Evolutionary conservation across 2,888 invertebrate genomes (phyloP), one percentile per base, ranked within the genome.

Genomic region (Chrysolina americana): DNA sequence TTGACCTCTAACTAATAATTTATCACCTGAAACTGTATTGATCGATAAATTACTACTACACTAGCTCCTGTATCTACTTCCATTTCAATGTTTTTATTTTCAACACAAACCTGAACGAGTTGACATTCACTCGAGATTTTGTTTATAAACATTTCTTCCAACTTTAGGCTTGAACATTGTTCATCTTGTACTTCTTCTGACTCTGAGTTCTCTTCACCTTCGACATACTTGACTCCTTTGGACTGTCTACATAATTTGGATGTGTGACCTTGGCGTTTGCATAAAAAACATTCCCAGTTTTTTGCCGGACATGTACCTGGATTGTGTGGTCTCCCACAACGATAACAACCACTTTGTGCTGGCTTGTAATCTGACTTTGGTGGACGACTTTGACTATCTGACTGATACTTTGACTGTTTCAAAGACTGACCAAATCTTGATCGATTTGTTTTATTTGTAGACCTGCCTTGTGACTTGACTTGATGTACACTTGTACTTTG

Each of bases 11-110:
- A 48, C 17, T 48, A n/a, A n/a, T 3, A 48, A 15, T n/a, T 15
- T 15, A 48, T 48, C n/a, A n/a, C 48, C 48, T 48, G 48, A n/a
- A n/a, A 48, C 48, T 48, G n/a, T n/a, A 15, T 48, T n/a, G 8
- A 48, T n/a, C n/a, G 15, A n/a, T 48, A 48, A 48, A 1, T 48
- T n/a, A n/a, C 15, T n/a, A 48, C 8, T 8, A 15, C n/a, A 15
- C 15, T 15, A 48, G 48, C 48, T n/a, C 48, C 48, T 48, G 48
- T n/a, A n/a, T n/a, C n/a, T n/a, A n/a, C n/a, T n/a, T n/a, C n/a
- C n/a, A n/a, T n/a, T n/a, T n/a, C n/a, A 48, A 48, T 48, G 48
- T n/a, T 15, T n/a, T 48, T 48, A n/a, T 48, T 48, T 15, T 48
- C 44, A 13, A 44, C 10, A 44, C 10, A 44, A 44, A 44, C 44